A percentile compares a stretch with the other conserved stretches of the same genome.
Evolutionary conservation across 1,140 invertebrate genomes (phyloP).

Genomic region (Maconellicoccus hirsutus): DNA sequence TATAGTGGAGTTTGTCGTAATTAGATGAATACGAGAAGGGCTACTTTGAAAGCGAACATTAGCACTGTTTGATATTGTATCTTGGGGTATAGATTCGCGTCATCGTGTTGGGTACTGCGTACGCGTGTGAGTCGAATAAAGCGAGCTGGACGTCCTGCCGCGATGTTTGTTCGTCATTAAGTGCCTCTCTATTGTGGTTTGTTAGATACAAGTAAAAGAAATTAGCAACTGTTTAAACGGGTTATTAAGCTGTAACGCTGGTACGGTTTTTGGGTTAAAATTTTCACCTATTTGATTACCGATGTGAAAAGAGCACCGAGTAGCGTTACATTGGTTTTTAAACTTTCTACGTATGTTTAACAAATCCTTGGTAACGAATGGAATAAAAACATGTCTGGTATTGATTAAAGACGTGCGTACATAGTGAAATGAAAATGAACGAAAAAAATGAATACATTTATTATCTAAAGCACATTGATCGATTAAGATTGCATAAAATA

Average conservation of each 20-base stretch:
- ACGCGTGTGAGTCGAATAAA: background rate
- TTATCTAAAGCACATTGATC: background rate
- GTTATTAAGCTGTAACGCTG: background rate
- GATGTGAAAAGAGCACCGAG: too few species aligned
- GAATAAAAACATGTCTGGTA: background rate
- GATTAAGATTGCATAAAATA: slow-evolving; percentile 13
- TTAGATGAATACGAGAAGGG: too few species aligned
- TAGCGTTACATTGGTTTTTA: too few species aligned
- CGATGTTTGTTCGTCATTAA: background rate
- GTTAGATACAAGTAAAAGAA: background rate
- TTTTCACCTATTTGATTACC: too few species aligned
- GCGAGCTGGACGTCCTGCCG: background rate
- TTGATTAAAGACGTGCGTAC: background rate
- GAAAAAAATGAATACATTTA: background rate
- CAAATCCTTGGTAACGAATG: background rate
- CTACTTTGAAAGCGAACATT: too few species aligned
- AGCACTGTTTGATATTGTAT: too few species aligned
- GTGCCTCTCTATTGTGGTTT: background rate
- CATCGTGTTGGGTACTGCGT: background rate
- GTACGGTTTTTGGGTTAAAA: too few species aligned
- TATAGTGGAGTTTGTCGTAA: too few species aligned
- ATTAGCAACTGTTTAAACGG: background rate
- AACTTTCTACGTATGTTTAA: background rate
- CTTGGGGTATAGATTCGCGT: background rate
- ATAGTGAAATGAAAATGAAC: background rate